Evolutionary conservation across 2,888 invertebrate species (phyloP).

Genomic region (Pterostichus madidus): DNA sequence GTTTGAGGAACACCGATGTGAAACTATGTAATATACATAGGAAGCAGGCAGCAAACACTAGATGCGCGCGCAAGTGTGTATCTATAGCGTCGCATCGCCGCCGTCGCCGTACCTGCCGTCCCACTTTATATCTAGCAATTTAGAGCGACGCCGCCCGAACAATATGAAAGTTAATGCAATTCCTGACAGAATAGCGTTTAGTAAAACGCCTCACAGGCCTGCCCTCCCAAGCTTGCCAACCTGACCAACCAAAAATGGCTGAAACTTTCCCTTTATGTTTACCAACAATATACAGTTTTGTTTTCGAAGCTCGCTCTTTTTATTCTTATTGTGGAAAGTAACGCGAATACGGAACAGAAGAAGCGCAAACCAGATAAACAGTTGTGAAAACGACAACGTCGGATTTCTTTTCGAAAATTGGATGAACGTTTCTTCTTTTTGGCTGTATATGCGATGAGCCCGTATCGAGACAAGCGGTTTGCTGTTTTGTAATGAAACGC

Average conservation of each 20-base stretch:
- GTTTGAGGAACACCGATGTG: conserved; percentile 8
- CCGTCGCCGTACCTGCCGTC: conserved; percentile 7
- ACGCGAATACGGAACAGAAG: conserved; percentile 19
- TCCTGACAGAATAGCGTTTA: conserved; percentile 53
- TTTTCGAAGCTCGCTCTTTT: conserved; percentile 34
- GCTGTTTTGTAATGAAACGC: conserved; percentile 32
- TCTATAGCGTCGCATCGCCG: conserved; percentile 18
- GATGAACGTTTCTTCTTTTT: conserved; percentile 58
- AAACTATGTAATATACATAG: conserved; percentile 38
- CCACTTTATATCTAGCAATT: conserved; percentile 59
- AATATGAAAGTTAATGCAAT: conserved; percentile 59
- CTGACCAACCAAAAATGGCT: conserved; percentile 34
- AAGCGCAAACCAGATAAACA: conserved; percentile 49
- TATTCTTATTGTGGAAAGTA: conserved; percentile 40
- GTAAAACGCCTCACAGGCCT: conserved; percentile 24
- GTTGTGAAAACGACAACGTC: conserved; percentile 57
- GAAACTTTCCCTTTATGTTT: conserved; percentile 48
- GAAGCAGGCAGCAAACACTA: background rate
- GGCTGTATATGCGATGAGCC: conserved; percentile 20
- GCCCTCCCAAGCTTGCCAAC: background rate
- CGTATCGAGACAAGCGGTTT: conserved; percentile 2
- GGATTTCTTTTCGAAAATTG: conserved; percentile 64
- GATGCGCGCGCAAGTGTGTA: conserved; percentile 27
- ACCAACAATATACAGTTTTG: conserved; percentile 48
- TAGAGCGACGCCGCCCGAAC: conserved; percentile 45